Conservation (phyloP, 2,113 vertebrate species). For the Psilopogon haemacephalus region DNA sequence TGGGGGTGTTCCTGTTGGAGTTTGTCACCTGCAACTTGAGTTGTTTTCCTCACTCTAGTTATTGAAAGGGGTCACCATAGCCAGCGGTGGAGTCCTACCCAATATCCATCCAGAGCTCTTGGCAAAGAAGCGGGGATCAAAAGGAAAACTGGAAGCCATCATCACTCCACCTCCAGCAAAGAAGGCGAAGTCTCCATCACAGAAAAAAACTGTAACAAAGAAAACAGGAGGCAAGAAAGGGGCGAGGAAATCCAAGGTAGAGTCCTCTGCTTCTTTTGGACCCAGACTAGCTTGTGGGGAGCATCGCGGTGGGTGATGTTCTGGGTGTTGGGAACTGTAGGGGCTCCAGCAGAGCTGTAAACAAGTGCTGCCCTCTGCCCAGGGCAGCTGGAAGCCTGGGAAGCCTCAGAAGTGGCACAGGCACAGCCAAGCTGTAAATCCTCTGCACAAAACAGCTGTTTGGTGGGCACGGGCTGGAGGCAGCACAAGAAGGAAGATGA, state of each 20-base stretch:
- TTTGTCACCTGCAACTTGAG: neutral
- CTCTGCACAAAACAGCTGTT: neutral
- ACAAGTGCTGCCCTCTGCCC: neutral
- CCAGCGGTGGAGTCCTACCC: conserved; percentile 94
- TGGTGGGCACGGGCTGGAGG: neutral
- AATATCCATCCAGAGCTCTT: conserved; percentile 97
- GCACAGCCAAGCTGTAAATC: neutral
- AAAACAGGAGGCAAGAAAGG: conserved; percentile 83
- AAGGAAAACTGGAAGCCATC: conserved; percentile 94
- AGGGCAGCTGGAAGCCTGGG: neutral
- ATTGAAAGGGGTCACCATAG: conserved; percentile 96
- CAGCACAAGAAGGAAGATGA: neutral
- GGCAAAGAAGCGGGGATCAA: conserved; percentile 93
- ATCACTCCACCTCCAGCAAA: conserved; percentile 90
- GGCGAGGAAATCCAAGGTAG: conserved; percentile 88
- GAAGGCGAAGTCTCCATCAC: conserved; percentile 86
- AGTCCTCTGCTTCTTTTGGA: neutral
- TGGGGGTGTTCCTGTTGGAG: neutral
- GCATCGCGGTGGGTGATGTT: neutral
- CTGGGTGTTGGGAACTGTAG: rapidly evolving
- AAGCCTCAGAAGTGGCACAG: neutral
- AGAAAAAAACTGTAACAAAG: conserved; percentile 88
- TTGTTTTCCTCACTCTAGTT: conserved; percentile 76
- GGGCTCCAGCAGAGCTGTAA: neutral
- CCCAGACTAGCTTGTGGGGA: neutral